phyloP scores from a whole-genome alignment of 2,113 vertebrate species.

The Jaculus jaculus region DNA sequence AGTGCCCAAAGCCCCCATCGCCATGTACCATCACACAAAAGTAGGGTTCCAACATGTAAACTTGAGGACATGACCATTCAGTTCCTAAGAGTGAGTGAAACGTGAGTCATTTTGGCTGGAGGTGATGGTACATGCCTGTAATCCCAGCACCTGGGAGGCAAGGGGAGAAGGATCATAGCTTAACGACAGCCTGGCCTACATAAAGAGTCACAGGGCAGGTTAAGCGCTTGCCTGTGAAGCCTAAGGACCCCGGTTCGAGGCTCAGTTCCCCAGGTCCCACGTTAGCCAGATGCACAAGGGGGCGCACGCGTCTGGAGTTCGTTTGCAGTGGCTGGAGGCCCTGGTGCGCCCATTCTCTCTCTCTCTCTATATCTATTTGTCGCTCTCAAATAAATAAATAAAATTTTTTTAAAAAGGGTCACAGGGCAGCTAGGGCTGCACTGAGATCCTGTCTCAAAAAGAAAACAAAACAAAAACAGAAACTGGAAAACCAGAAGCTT shows the following conservation, averaged over 20 bases:
- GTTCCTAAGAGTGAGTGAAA: not conserved
- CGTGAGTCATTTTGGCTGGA: not conserved
- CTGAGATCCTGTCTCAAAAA: not conserved
- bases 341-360: too few relatives aligned
- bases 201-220: not conserved
- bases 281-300: too few relatives aligned
- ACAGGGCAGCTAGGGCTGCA: not conserved
- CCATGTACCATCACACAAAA: not conserved
- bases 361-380: too few relatives aligned
- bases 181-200: not conserved
- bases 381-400: too few relatives aligned
- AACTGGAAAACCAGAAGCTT: not conserved
- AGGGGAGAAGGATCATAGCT: not conserved
- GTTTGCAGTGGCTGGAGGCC: too few relatives aligned
- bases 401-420: too few relatives aligned
- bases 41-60: not conserved
- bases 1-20: not conserved
- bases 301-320: too few relatives aligned
- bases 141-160: not conserved
- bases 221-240: too few relatives aligned
- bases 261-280: too few relatives aligned
- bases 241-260: too few relatives aligned
- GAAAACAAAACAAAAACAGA: not conserved
- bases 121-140: not conserved
- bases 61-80: not conserved